Evolutionary conservation across 1,140 invertebrate species (phyloP).

Genomic region (Leptinotarsa undecemlineata): DNA sequence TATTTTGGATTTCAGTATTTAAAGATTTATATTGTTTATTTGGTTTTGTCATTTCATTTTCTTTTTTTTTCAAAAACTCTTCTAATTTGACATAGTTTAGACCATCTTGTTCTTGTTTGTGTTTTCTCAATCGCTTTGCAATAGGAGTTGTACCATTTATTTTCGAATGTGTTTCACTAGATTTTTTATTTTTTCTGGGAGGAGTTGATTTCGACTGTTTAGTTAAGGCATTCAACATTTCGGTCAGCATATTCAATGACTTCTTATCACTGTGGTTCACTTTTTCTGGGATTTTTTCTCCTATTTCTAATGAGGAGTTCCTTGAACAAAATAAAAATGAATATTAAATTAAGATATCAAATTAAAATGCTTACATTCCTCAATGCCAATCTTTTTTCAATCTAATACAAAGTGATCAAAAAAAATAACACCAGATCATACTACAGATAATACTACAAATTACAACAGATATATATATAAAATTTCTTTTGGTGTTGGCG

Average conservation of each 20-base stretch:
- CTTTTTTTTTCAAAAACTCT: neutral
- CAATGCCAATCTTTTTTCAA: too few relatives aligned
- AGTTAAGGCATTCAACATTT: constrained; percentile 3
- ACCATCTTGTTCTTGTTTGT: neutral
- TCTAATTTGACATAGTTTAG: neutral
- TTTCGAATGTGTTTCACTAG: neutral
- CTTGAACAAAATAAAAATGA: neutral
- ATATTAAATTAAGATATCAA: too few relatives aligned
- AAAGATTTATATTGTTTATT: neutral
- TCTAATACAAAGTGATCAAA: too few relatives aligned
- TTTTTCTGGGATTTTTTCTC: neutral
- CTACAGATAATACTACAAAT: too few relatives aligned
- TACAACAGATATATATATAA: too few relatives aligned
- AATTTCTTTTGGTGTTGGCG: too few relatives aligned
- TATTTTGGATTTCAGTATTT: neutral
- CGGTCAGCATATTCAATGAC: neutral
- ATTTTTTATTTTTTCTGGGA: neutral
- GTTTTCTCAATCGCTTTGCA: constrained; percentile 9
- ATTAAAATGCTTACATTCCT: too few relatives aligned
- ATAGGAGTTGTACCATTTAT: neutral
- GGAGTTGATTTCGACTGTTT: neutral
- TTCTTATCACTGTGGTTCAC: neutral
- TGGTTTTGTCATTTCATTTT: neutral
- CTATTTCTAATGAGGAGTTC: neutral
- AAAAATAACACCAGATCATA: too few relatives aligned